Percentiles rank a stretch among this genome's conserved stretches.
These are phyloP conservation scores for Candoia aspera DNA, from an alignment of 2,113 vertebrate genomes.

Conservation along the genomic window DNA sequence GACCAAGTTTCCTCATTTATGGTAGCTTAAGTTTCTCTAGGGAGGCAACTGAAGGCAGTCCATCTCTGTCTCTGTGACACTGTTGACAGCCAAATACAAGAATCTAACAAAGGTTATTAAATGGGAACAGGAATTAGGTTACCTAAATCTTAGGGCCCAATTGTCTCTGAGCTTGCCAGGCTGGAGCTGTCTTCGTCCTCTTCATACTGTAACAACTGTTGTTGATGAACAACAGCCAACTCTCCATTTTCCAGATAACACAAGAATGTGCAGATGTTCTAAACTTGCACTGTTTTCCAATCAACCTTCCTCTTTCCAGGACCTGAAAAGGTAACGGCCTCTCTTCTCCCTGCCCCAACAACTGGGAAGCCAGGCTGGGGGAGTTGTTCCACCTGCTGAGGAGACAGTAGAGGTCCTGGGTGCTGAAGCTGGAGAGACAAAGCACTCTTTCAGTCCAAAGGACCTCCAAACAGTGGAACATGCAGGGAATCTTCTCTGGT, in stretches of 20 bases:
- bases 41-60: not conserved
- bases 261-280: not conserved
- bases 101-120: not conserved
- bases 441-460: not conserved
- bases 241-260: not conserved
- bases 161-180: not conserved
- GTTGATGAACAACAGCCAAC: not conserved
- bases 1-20: not conserved
- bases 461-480: not conserved
- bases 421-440: not conserved
- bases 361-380: not conserved
- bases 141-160: not conserved
- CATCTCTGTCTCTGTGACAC: not conserved
- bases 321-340: not conserved
- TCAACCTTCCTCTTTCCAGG: not conserved
- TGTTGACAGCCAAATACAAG: not conserved
- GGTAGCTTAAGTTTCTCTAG: not conserved
- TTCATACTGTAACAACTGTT: not conserved
- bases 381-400: not conserved
- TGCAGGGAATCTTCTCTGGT: not conserved
- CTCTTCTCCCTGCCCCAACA: not conserved
- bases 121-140: not conserved
- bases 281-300: not conserved
- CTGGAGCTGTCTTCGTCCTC: not conserved
- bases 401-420: not conserved